Conservation (phyloP, 2,888 invertebrate species). For the Mythimna pallens region DNA sequence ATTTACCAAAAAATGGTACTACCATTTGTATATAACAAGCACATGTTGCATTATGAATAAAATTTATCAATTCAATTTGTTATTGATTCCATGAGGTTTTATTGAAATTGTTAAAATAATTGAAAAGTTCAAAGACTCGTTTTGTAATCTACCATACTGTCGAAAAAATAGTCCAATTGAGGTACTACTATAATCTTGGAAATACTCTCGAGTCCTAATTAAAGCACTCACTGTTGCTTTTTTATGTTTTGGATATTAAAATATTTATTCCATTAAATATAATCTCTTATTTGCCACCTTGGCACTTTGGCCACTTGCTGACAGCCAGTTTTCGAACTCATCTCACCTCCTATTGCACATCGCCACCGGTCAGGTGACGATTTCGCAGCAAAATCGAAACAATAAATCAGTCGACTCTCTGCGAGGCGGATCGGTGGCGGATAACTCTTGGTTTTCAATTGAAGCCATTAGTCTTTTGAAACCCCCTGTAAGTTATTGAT, state of each 20-base stretch:
- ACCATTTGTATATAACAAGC: not conserved
- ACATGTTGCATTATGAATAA: not conserved
- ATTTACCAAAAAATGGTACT: not conserved
- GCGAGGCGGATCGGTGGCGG: no score
- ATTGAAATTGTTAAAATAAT: not conserved
- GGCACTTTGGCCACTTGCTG: no score
- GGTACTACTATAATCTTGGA: not conserved
- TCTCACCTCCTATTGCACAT: no score
- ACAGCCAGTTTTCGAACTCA: no score
- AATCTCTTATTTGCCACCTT: not conserved
- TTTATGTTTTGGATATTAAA: slow-evolving; percentile 1
- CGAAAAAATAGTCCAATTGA: not conserved
- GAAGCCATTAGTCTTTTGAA: no score
- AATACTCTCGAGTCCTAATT: no score
- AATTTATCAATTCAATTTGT: not conserved
- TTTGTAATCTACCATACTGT: not conserved
- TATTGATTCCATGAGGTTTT: not conserved
- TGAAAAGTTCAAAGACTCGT: not conserved
- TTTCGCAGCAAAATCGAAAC: no score
- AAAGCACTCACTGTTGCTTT: no score
- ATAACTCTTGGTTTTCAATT: no score
- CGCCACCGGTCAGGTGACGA: no score
- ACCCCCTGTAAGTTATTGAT: no score
- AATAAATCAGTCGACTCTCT: no score
- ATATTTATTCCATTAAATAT: not conserved